Percentiles rank a stretch among this genome's conserved stretches.
Conservation (phyloP, 2,888 invertebrate species). For the Hyppa rectilinea region DNA sequence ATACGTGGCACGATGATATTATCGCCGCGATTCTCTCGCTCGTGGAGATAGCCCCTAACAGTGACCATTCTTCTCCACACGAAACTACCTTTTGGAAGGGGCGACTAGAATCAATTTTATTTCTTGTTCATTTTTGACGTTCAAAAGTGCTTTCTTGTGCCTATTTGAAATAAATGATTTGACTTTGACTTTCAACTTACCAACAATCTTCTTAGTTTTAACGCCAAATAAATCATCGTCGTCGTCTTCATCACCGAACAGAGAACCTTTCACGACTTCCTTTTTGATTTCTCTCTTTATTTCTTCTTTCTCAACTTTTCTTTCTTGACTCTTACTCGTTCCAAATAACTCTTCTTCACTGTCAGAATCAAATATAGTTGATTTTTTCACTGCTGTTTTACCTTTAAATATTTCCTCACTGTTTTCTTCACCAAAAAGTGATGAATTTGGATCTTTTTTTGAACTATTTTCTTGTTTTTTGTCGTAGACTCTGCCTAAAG, state of each 20-base stretch:
- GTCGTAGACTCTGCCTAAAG: constrained; percentile 55
- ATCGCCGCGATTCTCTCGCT: too few relatives aligned
- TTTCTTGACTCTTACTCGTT: constrained; percentile 49
- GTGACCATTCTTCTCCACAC: too few relatives aligned
- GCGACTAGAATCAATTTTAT: too few relatives aligned
- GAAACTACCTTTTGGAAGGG: too few relatives aligned
- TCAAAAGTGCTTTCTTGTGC: too few relatives aligned
- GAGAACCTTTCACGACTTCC: constrained; percentile 70
- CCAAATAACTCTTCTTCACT: constrained; percentile 82
- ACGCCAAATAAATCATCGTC: constrained; percentile 82
- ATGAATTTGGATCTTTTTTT: constrained; percentile 65
- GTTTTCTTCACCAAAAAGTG: constrained; percentile 80
- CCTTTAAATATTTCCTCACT: constrained; percentile 79
- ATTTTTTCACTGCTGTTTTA: constrained; percentile 63
- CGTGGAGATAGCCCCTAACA: too few relatives aligned
- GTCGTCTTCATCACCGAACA: constrained; percentile 84
- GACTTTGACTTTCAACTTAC: too few relatives aligned
- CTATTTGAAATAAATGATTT: too few relatives aligned
- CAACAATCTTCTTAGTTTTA: constrained; percentile 70
- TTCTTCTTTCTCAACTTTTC: constrained; percentile 54
- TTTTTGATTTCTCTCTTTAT: constrained; percentile 61
- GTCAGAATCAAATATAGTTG: constrained; percentile 80
- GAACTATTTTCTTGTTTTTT: constrained; percentile 27
- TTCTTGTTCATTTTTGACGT: too few relatives aligned
- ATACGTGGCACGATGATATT: too few relatives aligned